Percentiles rank a stretch among this genome's conserved stretches.
Evolutionary conservation across 1,140 invertebrate species (phyloP).

Genomic region (Charaxes varanes): DNA sequence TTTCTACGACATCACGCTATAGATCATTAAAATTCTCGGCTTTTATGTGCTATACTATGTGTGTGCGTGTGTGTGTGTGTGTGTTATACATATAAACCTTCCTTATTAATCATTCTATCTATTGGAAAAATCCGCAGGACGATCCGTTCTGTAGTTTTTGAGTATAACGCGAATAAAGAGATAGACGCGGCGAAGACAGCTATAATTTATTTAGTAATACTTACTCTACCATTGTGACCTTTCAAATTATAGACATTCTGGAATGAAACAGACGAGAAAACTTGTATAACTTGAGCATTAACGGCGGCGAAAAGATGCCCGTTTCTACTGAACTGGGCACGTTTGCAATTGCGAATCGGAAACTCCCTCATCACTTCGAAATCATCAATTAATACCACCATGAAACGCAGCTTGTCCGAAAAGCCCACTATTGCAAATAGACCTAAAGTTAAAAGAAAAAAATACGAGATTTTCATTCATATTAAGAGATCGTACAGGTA

Average conservation of each 20-base stretch:
- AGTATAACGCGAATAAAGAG: too few relatives aligned
- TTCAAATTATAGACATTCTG: slow-evolving; percentile 82
- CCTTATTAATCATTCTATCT: too few relatives aligned
- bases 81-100: too few relatives aligned
- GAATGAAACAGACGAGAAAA: slow-evolving; percentile 86
- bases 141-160: too few relatives aligned
- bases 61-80: too few relatives aligned
- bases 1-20: too few relatives aligned
- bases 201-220: slow-evolving; percentile 19
- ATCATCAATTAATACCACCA: slow-evolving; percentile 91
- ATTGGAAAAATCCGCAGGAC: too few relatives aligned
- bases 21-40: too few relatives aligned
- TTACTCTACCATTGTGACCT: slow-evolving; percentile 85
- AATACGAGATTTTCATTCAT: too few relatives aligned
- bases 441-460: slow-evolving; percentile 67
- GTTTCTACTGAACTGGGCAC: slow-evolving; percentile 83
- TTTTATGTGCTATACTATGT: too few relatives aligned
- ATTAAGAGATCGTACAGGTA: too few relatives aligned
- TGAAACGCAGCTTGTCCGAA: slow-evolving; percentile 89
- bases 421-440: slow-evolving; percentile 93
- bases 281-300: slow-evolving; percentile 84
- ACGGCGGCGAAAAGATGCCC: slow-evolving; percentile 90
- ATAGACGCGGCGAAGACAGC: too few relatives aligned
- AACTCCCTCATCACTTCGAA: slow-evolving; percentile 87
- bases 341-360: slow-evolving; percentile 81